phyloP scores from a whole-genome alignment of 1,140 invertebrate genomes.

The Dreissena rostriformis region DNA sequence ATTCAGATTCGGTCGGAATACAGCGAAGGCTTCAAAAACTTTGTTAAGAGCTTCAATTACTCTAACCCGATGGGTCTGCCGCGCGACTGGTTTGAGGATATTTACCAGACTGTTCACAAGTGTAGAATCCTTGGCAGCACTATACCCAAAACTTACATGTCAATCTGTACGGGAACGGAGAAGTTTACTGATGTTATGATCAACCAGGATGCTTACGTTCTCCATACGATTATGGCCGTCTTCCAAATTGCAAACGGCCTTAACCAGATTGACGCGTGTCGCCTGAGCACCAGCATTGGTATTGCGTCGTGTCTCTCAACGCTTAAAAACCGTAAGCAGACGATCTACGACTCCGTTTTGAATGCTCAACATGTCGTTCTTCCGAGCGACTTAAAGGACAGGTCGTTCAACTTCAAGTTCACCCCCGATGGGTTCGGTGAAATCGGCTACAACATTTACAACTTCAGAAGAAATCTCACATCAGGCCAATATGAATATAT shows the following conservation, averaged over 20 bases:
- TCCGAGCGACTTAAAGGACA: conserved; percentile 64
- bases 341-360: conserved; percentile 75
- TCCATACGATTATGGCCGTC: conserved; percentile 80
- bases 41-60: conserved; percentile 72
- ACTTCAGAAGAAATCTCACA: conserved; percentile 64
- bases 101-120: conserved; percentile 89
- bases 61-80: conserved; percentile 75
- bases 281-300: conserved; percentile 58
- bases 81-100: conserved; percentile 89
- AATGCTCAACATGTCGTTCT: conserved; percentile 75
- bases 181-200: conserved; percentile 72
- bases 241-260: conserved; percentile 81
- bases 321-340: conserved; percentile 59
- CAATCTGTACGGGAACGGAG: conserved; percentile 73
- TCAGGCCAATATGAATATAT: conserved; percentile 64
- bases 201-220: conserved; percentile 76
- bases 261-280: conserved; percentile 75
- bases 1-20: conserved; percentile 85
- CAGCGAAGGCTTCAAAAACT: conserved; percentile 81
- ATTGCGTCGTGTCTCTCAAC: conserved; percentile 71
- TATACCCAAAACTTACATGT: conserved; percentile 61
- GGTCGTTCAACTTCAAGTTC: conserved; percentile 76
- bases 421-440: conserved; percentile 74
- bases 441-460: conserved; percentile 75
- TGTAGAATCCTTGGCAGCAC: conserved; percentile 81